phyloP scores from a whole-genome alignment of 2,113 vertebrate genomes.

The Athene noctua region DNA sequence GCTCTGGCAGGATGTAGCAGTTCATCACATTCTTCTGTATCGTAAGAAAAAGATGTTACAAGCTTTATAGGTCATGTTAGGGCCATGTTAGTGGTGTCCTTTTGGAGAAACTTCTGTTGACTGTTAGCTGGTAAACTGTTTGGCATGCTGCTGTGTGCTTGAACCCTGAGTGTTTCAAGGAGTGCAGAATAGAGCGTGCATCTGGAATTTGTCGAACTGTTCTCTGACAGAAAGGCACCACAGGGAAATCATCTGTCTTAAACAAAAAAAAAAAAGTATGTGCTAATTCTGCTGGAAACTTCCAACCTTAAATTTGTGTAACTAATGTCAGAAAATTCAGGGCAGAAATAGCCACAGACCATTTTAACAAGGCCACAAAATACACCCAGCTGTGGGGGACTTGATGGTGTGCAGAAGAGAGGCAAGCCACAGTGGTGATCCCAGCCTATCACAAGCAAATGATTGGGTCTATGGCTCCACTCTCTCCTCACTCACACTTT shows the following conservation, averaged over 20 bases:
- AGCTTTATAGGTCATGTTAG: neutral
- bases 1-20: neutral
- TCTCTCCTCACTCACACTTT: neutral
- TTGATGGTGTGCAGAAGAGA: neutral
- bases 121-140: neutral
- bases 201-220: neutral
- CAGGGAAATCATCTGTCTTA: neutral
- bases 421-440: neutral
- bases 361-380: neutral
- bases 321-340: neutral
- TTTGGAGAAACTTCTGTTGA: neutral
- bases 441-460: fast-evolving
- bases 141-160: neutral
- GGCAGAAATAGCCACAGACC: neutral
- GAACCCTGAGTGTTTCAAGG: neutral
- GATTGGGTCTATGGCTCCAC: neutral
- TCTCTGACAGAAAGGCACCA: neutral
- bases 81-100: neutral
- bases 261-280: neutral
- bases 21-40: neutral
- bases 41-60: neutral
- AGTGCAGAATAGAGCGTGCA: neutral
- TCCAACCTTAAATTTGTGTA: neutral
- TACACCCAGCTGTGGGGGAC: neutral
- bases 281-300: neutral